Conservation (phyloP, 2,797 vertebrate genomes). For the Sarcoramphus papa region DNA sequence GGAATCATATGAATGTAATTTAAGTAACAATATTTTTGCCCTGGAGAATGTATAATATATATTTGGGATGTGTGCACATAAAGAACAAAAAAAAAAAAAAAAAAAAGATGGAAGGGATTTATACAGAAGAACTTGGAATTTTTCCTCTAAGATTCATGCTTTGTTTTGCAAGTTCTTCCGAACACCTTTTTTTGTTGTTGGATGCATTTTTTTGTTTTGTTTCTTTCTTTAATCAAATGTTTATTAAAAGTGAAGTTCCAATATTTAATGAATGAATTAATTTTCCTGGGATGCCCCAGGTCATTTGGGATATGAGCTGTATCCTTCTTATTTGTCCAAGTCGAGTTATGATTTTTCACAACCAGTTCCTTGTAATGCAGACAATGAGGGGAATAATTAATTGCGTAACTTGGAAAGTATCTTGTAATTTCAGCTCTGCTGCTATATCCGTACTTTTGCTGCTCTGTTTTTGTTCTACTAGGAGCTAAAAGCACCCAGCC, state of each 20-base stretch:
- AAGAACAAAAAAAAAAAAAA: not conserved
- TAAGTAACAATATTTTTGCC: conserved; percentile 60
- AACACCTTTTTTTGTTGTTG: not conserved
- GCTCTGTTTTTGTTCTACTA: not conserved
- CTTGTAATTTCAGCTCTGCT: not conserved
- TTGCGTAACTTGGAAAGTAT: not conserved
- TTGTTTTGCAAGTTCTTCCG: not conserved
- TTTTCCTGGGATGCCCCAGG: not conserved
- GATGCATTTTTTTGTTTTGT: not conserved
- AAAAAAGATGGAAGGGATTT: not conserved
- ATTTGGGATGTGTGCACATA: not conserved
- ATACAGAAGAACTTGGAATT: not conserved
- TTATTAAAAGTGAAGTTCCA: not conserved
- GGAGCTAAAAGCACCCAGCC: not conserved
- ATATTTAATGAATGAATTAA: not conserved
- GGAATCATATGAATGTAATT: conserved; percentile 68
- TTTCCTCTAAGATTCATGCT: not conserved
- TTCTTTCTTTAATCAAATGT: not conserved
- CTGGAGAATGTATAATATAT: not conserved
- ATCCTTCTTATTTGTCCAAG: not conserved
- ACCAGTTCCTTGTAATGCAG: not conserved
- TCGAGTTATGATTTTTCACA: not conserved
- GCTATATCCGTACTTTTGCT: not conserved
- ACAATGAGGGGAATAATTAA: not conserved
- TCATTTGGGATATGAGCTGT: not conserved